Base-by-base conservation (phyloP, 2,113 vertebrate genomes). In the Oreochromis niloticus region DNA sequence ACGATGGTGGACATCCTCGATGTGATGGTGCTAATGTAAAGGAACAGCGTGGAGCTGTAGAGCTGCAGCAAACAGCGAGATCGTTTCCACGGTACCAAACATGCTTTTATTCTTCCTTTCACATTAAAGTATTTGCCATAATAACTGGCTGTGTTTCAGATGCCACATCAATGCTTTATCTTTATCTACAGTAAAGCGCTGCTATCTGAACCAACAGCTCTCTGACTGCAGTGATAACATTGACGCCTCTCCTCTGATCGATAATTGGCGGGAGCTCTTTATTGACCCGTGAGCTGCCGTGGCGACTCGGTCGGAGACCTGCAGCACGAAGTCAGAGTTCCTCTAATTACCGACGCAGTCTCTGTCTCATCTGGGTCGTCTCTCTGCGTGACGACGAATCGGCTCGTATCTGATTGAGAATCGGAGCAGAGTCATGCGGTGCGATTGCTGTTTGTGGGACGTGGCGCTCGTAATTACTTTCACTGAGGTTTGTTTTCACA, bases 321-420 rank as follows among this genome's bases (percentile, higher is more conserved):
- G 75, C 48, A 57, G 27, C 56, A 17, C 1, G 7, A 84, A 81
- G 75, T 59, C 39, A 59, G 39, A 88, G 68, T 50, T 80, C 39
- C 24, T 66, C 57, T 85, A 83, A 87, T 85, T 48, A 80, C 61
- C 6, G 30, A 17, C 43, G 4, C 24, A 1, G 16, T 55, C 56
- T 34, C 54, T 27, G 63, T 52, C 48, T 63, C 24, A 83, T 90
- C 73, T 59, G 73, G 85, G 87, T 89, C 75, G 19, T 83, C 30
- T 81, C 71, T 55, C 80, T 43, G 87, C 80, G 34, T 81, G 82
- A 24, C 52, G 9, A 34, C 36, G 14, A 57, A 36, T 82, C 32
- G 7, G 32, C 55, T 80, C n/a, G 3, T 73, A 7, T 27, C 24
- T 48, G 84, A 85, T 46, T 75, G 66, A 87, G 79, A 9, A 89